Conservation (phyloP, 1,140 invertebrate species). For the Delia radicum region DNA sequence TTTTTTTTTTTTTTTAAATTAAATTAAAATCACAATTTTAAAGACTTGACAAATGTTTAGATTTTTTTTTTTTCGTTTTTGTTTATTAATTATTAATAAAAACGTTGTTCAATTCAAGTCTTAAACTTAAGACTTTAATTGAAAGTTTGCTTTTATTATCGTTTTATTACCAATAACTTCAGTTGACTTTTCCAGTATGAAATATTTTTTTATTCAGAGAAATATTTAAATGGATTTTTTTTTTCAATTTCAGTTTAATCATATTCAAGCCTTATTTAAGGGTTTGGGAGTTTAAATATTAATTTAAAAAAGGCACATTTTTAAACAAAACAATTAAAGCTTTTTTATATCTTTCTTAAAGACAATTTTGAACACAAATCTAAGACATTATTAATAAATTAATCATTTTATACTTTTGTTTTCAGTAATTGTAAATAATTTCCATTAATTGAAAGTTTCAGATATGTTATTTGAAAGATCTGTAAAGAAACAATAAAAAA, state of each 20-base stretch:
- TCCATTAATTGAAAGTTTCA: neutral
- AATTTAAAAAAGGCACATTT: conserved; percentile 13
- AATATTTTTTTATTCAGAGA: conserved; percentile 41
- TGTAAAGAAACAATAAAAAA: too few species aligned
- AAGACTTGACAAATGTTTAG: conserved; percentile 50
- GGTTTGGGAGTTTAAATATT: neutral
- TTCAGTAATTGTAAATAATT: neutral
- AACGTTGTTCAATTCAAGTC: neutral
- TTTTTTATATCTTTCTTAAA: conserved; percentile 1
- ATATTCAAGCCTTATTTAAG: neutral
- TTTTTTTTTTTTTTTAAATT: too few species aligned
- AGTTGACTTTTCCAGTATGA: conserved; percentile 37
- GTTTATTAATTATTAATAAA: too few species aligned
- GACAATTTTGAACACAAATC: conserved; percentile 13
- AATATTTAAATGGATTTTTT: conserved; percentile 49
- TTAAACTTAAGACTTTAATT: neutral
- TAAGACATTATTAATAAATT: neutral
- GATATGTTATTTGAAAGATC: conserved; percentile 16
- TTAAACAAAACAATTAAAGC: conserved; percentile 21
- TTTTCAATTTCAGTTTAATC: neutral
- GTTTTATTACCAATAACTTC: neutral
- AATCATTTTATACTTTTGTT: neutral
- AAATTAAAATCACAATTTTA: conserved; percentile 57
- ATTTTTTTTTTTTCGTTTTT: conserved; percentile 9
- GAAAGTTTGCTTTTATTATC: neutral